Evolutionary conservation across 64 coral and sea anemone genomes (phyloP).

Genomic region (Actinia tenebrosa): DNA sequence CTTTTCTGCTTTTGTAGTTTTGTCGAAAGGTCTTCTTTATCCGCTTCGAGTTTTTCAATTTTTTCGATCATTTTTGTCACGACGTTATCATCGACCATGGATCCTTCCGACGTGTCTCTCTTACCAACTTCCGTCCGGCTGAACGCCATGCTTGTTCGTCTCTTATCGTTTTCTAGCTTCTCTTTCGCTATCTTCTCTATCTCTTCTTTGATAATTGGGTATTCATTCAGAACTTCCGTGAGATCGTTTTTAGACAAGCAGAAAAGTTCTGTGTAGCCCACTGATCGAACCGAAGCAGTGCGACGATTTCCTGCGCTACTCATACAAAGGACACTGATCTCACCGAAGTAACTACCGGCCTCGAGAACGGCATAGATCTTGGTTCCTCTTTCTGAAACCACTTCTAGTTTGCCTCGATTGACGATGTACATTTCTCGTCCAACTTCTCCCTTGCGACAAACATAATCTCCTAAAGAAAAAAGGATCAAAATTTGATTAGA

Average conservation of each 20-base stretch:
- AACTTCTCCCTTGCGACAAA: constrained; percentile 95
- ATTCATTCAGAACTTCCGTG: constrained; percentile 84
- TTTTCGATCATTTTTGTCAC: constrained; percentile 42
- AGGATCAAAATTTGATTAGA: neutral
- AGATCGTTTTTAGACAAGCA: constrained; percentile 86
- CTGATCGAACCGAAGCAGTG: constrained; percentile 93
- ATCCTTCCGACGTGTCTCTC: neutral
- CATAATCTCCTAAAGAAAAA: constrained; percentile 63
- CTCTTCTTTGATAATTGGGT: constrained; percentile 79
- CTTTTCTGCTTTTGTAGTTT: constrained; percentile 50
- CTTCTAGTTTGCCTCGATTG: constrained; percentile 88
- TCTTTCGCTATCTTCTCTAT: constrained; percentile 86
- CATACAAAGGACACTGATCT: constrained; percentile 86
- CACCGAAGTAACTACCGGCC: constrained; percentile 95
- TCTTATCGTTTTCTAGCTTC: constrained; percentile 89
- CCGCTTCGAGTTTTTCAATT: constrained; percentile 9
- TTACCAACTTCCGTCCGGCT: neutral
- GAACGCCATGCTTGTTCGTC: constrained; percentile 48
- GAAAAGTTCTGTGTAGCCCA: constrained; percentile 91
- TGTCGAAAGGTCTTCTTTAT: constrained; percentile 33
- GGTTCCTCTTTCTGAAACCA: constrained; percentile 70
- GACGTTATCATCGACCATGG: neutral
- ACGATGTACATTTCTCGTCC: constrained; percentile 98
- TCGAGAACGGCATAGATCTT: constrained; percentile 84
- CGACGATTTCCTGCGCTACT: constrained; percentile 75